Base-by-base conservation (phyloP, 1,140 invertebrate species). In the Lepidotrigona ventralis region DNA sequence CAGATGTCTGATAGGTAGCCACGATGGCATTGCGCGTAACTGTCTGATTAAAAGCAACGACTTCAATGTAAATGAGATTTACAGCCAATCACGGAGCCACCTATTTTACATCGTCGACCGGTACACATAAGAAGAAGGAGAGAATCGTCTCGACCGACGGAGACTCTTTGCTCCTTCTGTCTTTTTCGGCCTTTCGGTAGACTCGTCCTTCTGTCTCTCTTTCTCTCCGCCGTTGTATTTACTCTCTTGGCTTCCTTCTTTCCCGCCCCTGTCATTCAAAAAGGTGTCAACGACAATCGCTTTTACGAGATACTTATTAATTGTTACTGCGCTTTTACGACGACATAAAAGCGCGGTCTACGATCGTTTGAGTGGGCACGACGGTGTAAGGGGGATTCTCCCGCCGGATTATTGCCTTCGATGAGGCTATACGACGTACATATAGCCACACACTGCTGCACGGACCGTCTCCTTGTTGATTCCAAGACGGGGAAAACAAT, bases 291-390 rank as follows among this genome's bases (percentile, higher is more conserved):
- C 93, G 91, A 91, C 92, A 93, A 94, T 94, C 90, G 90, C 93
- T 93, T 94, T 94, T 94, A 94, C 93, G 94, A 94, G 93, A 94
- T 93, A 94, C 93, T 94, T 94, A 94, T 94, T 94, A 94, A 94
- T 94, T 94, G 93, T 94, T 94, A 94, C 92, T 91, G 84, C 91
- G 88, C 90, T 94, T 94, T 94, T 94, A 94, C 92, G 93, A 93
- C 84, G 87, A 56, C 93, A 93, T 94, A 94, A 94, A 94, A 94
- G 92, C 93, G 88, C 93, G 90, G 88, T 86, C 89, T 91, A 93
- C 93, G 92, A 93, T 87, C 91, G 86, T 92, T 92, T 92, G 91
- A 93, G 91, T 91, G 91, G 89, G 85, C 84, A 91, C 79, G 71
- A 80, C 79, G 86, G 78, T 72, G 84, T 79, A 83, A 83, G 84